These are phyloP conservation scores for Plemyria rubiginata DNA, from an alignment of 2,888 invertebrate species.

Conservation along the genomic window DNA sequence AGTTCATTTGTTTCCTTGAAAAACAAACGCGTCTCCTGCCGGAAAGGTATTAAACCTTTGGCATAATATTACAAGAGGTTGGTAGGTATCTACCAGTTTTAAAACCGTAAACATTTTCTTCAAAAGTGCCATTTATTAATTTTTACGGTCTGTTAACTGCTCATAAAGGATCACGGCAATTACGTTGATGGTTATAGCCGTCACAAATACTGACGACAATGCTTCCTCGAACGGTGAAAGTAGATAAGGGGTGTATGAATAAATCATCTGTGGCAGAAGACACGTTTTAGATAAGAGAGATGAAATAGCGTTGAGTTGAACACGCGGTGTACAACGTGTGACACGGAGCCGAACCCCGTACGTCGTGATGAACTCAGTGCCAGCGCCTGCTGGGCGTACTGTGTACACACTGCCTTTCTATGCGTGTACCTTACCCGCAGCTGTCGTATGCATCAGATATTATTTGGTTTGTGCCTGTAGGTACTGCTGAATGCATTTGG, in stretches of 20 bases:
- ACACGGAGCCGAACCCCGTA: slow-evolving; percentile 45
- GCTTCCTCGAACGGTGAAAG: slow-evolving; percentile 70
- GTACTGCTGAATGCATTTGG: slow-evolving; percentile 4
- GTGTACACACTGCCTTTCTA: slow-evolving; percentile 45
- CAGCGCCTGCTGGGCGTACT: slow-evolving; percentile 54
- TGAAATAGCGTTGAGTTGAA: slow-evolving; percentile 67
- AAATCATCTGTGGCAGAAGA: slow-evolving; percentile 70
- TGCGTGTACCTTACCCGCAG: slow-evolving; percentile 13
- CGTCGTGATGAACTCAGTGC: slow-evolving; percentile 53
- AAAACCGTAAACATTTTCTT: slow-evolving; percentile 36
- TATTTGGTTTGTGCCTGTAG: slow-evolving; percentile 11
- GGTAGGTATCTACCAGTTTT: slow-evolving; percentile 23
- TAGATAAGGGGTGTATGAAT: slow-evolving; percentile 61
- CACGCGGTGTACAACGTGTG: slow-evolving; percentile 62
- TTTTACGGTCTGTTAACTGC: slow-evolving; percentile 44
- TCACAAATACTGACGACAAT: slow-evolving; percentile 66
- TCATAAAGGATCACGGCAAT: slow-evolving; percentile 45
- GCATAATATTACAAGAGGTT: slow-evolving; percentile 18
- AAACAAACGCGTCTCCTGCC: neutral
- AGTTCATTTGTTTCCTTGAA: neutral
- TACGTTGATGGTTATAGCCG: slow-evolving; percentile 62
- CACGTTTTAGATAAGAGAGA: slow-evolving; percentile 72
- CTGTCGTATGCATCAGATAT: slow-evolving; percentile 27
- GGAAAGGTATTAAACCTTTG: slow-evolving; percentile 12
- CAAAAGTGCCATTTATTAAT: slow-evolving; percentile 40